Evolutionary conservation across 2,797 vertebrate species (phyloP).

Genomic region (Spatula clypeata): DNA sequence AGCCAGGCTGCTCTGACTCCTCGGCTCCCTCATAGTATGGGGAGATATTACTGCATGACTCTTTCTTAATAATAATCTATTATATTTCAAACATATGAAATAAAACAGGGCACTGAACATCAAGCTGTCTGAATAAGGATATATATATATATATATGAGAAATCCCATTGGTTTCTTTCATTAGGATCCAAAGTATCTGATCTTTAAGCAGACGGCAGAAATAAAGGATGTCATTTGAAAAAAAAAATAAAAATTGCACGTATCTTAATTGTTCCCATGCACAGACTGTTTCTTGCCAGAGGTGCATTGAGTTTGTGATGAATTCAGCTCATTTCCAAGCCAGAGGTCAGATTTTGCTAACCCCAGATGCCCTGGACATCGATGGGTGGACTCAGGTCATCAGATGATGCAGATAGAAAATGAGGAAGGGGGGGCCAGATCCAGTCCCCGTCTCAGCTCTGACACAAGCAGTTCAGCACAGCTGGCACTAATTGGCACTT

Average conservation of each 20-base stretch:
- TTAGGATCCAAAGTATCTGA: neutral
- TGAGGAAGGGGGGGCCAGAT: neutral
- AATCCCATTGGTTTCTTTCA: neutral
- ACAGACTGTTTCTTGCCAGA: neutral
- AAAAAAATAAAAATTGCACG: neutral
- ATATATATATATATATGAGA: neutral
- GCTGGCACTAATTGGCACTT: constrained; percentile 54
- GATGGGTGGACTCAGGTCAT: neutral
- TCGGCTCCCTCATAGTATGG: neutral
- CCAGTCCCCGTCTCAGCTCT: neutral
- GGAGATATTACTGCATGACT: neutral
- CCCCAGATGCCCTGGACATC: neutral
- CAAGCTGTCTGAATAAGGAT: neutral
- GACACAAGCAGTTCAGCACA: neutral
- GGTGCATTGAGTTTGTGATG: neutral
- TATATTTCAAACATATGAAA: neutral
- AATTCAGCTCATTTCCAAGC: neutral
- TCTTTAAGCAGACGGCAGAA: neutral
- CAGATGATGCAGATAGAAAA: neutral
- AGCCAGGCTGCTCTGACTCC: neutral
- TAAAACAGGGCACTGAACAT: neutral
- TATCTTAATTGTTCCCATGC: neutral
- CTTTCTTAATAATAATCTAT: neutral
- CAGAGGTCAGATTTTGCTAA: neutral
- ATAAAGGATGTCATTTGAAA: neutral